Percentiles rank a stretch among this genome's conserved stretches.
phyloP scores from a whole-genome alignment of 2,113 vertebrate species.

The Lipophrys pholis region DNA sequence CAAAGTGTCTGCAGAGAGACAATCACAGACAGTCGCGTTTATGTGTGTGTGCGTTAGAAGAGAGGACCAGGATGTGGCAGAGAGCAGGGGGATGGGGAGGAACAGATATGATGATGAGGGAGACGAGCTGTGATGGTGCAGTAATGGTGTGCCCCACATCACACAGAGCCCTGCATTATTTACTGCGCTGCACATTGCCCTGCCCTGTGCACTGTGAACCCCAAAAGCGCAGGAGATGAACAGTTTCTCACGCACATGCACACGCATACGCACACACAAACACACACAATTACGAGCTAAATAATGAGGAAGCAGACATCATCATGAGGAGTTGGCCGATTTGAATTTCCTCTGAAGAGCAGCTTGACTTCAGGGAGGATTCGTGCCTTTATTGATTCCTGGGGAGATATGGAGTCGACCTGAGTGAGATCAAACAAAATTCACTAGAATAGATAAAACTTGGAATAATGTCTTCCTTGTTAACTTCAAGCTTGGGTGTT shows the following conservation, averaged over 20 bases:
- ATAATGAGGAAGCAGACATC: slow-evolving; percentile 23
- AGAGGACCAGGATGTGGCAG: neutral
- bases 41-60: slow-evolving; percentile 7
- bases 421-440: neutral
- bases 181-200: slow-evolving; percentile 67
- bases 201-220: slow-evolving; percentile 51
- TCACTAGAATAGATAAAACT: neutral
- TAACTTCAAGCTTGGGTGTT: neutral
- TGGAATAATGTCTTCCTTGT: neutral
- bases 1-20: slow-evolving; percentile 27
- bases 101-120: slow-evolving; percentile 47
- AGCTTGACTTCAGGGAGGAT: neutral
- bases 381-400: slow-evolving; percentile 7
- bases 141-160: slow-evolving; percentile 62
- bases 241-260: neutral
- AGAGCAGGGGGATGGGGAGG: slow-evolving; percentile 36
- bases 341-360: slow-evolving; percentile 2
- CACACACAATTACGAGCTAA: slow-evolving; percentile 4
- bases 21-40: slow-evolving; percentile 16
- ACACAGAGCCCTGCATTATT: slow-evolving; percentile 76
- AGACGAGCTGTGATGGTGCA: slow-evolving; percentile 50
- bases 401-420: neutral
- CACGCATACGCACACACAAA: neutral
- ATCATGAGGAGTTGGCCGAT: neutral
- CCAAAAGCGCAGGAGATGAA: slow-evolving; percentile 37